These are phyloP conservation scores for Trichogramma pretiosum DNA, from an alignment of 1,140 invertebrate genomes.

Conservation along the genomic window DNA sequence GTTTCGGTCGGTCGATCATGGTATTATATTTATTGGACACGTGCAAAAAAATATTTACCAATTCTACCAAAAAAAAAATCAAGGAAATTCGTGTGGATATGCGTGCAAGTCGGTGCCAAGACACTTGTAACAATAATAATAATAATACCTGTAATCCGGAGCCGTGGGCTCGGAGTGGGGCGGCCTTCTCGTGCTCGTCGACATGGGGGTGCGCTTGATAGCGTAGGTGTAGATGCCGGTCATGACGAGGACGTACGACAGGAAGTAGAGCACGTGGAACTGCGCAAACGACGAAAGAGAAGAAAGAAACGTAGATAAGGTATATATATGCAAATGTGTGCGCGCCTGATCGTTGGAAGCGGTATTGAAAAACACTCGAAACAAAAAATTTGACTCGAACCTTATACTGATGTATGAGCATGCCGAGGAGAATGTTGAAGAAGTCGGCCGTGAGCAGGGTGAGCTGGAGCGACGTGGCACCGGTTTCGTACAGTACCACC, in stretches of 20 bases:
- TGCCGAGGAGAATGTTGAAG: slow-evolving; percentile 72
- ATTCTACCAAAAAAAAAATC: too few relatives aligned
- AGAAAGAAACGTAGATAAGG: too few relatives aligned
- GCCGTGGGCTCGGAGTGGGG: slow-evolving; percentile 30
- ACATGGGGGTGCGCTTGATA: slow-evolving; percentile 52
- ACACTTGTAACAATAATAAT: background rate
- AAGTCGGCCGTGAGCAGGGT: slow-evolving; percentile 78
- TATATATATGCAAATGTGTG: background rate
- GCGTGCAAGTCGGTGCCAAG: background rate
- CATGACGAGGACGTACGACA: slow-evolving; percentile 68
- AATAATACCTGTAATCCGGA: slow-evolving; percentile 38
- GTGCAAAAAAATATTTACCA: too few relatives aligned
- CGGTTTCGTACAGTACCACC: slow-evolving; percentile 66
- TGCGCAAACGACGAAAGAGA: too few relatives aligned
- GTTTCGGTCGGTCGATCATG: too few relatives aligned
- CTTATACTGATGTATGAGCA: slow-evolving; percentile 74
- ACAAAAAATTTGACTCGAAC: slow-evolving; percentile 37
- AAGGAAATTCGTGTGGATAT: too few relatives aligned
- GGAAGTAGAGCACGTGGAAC: slow-evolving; percentile 74
- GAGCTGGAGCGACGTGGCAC: slow-evolving; percentile 73
- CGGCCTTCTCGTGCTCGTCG: slow-evolving; percentile 33
- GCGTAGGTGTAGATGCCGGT: slow-evolving; percentile 67
- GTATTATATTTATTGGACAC: too few relatives aligned
- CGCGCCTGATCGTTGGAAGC: too few relatives aligned
- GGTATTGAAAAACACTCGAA: background rate